Evolutionary conservation across 2,797 vertebrate genomes (phyloP).

Genomic region (Acomys russatus): DNA sequence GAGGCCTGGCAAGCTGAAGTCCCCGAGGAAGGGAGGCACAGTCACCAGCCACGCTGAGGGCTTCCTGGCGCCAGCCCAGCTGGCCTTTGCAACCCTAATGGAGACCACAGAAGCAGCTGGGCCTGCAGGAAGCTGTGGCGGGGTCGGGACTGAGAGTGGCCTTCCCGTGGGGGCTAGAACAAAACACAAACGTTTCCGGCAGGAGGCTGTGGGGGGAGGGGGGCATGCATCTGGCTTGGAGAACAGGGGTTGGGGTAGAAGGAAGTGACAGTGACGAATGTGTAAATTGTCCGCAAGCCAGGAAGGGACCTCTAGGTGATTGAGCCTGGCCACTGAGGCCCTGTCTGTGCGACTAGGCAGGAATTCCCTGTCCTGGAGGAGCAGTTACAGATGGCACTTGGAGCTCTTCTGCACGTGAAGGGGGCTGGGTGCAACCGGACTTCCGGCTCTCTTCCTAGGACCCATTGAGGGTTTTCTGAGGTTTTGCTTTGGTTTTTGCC

Average conservation of each 20-base stretch:
- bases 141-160: slow-evolving; percentile 17
- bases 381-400: background rate
- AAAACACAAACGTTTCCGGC: slow-evolving; percentile 46
- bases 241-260: background rate
- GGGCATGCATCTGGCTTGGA: background rate
- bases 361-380: background rate
- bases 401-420: background rate
- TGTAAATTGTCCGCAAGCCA: background rate
- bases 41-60: background rate
- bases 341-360: background rate
- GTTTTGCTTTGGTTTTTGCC: background rate
- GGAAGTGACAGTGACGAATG: slow-evolving; percentile 3
- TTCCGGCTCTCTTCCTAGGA: background rate
- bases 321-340: background rate
- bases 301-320: background rate
- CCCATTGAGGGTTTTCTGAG: background rate
- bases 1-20: background rate
- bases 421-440: background rate
- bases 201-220: background rate
- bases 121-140: slow-evolving; percentile 51
- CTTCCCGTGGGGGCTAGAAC: background rate
- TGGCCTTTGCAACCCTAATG: rapidly evolving
- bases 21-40: background rate
- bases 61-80: slow-evolving; percentile 64
- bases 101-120: background rate